A percentile compares a stretch with the other conserved stretches of the same genome.
Conservation (phyloP, 2,113 vertebrate genomes). For the Urocitellus parryii region DNA sequence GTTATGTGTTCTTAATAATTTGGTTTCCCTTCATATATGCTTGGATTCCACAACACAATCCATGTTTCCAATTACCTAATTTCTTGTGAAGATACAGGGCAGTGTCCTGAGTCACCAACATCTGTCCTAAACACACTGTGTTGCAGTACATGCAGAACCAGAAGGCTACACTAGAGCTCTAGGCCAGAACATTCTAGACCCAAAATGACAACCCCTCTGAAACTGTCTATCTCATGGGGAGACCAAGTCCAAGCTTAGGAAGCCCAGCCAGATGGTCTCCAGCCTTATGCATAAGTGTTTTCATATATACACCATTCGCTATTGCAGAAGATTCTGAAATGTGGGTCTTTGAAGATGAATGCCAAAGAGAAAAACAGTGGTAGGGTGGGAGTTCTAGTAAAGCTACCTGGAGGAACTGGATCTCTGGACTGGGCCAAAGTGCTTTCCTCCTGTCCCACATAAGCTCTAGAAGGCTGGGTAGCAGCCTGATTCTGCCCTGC, state of each 20-base stretch:
- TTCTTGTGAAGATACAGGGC: conserved; percentile 32
- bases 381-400: neutral
- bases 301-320: neutral
- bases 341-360: neutral
- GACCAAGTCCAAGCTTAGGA: neutral
- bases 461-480: neutral
- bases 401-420: neutral
- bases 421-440: neutral
- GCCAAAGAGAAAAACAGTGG: neutral
- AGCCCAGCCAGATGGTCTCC: neutral
- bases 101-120: neutral
- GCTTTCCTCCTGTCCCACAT: neutral
- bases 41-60: conserved; percentile 19
- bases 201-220: neutral
- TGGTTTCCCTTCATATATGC: conserved; percentile 45
- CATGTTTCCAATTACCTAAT: neutral
- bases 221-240: conserved; percentile 4
- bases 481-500: neutral
- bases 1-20: neutral
- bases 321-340: conserved; percentile 23
- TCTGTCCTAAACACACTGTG: neutral
- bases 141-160: neutral
- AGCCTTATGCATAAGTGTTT: neutral
- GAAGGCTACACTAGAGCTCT: neutral
- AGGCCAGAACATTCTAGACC: neutral